Evolutionary conservation across 2,888 invertebrate genomes (phyloP).

Genomic region (Lamellibrachia columna): DNA sequence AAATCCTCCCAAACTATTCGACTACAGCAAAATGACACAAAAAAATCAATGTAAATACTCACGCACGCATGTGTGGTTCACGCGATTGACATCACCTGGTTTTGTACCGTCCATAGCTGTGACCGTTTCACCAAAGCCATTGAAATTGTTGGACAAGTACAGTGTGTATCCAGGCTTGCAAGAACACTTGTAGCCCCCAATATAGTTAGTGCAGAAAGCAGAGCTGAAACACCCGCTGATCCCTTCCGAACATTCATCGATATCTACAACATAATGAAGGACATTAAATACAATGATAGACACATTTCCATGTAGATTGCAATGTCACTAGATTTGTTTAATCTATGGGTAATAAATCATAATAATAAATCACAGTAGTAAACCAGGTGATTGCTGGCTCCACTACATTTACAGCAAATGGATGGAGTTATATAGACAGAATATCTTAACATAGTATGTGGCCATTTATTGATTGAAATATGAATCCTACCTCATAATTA

Average conservation of each 20-base stretch:
- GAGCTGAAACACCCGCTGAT: slow-evolving; percentile 25
- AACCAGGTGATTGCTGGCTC: too few species aligned
- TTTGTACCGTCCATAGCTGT: slow-evolving; percentile 84
- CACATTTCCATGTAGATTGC: neutral
- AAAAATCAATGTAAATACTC: slow-evolving; percentile 43
- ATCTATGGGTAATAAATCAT: neutral
- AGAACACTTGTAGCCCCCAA: slow-evolving; percentile 71
- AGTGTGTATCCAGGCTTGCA: slow-evolving; percentile 68
- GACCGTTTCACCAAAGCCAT: slow-evolving; percentile 65
- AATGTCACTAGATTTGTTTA: neutral
- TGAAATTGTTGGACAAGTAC: neutral
- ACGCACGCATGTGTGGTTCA: slow-evolving; percentile 92
- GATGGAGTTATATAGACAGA: too few species aligned
- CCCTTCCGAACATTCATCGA: slow-evolving; percentile 42
- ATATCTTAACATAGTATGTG: too few species aligned
- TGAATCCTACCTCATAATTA: too few species aligned
- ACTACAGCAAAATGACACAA: neutral
- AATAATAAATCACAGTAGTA: too few species aligned
- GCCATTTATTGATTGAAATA: too few species aligned
- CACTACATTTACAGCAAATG: too few species aligned
- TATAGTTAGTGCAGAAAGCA: slow-evolving; percentile 38
- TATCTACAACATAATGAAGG: slow-evolving; percentile 38
- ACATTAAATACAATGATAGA: neutral
- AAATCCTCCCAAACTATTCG: neutral
- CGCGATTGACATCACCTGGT: slow-evolving; percentile 87